phyloP scores from a whole-genome alignment of 2,797 vertebrate species.

The Arctocebus calabarensis region DNA sequence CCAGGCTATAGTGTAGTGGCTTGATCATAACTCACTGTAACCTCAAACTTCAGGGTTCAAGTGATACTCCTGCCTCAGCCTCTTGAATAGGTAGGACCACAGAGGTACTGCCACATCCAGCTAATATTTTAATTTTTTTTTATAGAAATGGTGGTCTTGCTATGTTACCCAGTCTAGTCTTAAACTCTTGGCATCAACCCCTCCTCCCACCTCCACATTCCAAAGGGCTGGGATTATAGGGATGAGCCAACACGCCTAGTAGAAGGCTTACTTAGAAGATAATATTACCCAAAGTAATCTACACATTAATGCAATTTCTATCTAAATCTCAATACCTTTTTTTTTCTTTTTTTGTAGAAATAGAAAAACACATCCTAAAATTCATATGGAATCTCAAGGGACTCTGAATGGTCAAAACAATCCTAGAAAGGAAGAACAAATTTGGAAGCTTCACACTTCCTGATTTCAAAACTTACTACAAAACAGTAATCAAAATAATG shows the following conservation, averaged over 20 bases:
- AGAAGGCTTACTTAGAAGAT: neutral
- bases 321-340: neutral
- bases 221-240: neutral
- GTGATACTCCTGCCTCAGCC: neutral
- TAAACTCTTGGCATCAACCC: neutral
- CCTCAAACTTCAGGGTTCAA: neutral
- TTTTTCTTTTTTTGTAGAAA: neutral
- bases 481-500: neutral
- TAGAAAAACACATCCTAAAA: conserved; percentile 20
- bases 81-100: neutral
- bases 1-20: neutral
- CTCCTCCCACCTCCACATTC: neutral
- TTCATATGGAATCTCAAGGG: neutral
- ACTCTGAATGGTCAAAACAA: neutral
- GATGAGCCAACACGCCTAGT: neutral
- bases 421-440: neutral
- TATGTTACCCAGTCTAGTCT: neutral
- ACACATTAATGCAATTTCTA: neutral
- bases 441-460: neutral
- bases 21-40: neutral
- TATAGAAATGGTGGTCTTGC: neutral
- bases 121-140: neutral
- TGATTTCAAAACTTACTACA: conserved; percentile 36
- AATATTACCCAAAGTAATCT: neutral
- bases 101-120: neutral